Base-by-base conservation (phyloP, 2,888 invertebrate genomes). In the Xylocampa areola region DNA sequence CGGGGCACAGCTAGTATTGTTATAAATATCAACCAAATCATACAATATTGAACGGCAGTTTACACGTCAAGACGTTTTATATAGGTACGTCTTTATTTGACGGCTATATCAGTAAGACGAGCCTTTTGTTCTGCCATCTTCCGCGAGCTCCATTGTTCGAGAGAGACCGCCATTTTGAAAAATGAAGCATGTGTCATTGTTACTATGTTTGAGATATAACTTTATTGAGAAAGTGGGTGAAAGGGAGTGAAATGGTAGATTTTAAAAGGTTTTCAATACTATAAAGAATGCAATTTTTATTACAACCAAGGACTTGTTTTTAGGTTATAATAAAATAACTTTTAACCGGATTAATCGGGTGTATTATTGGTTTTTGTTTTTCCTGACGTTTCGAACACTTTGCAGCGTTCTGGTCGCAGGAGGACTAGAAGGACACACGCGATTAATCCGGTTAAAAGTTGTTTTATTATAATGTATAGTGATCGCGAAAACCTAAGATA, bases 131-230 rank as follows among this genome's bases (percentile, higher is more conserved):
- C 53, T 40, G 7, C 17, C 37, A 32, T 32, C 72, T 64, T 57
- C 64, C 53, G 43, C 50, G 19, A 47, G 54, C 29, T 16, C 59
- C 8, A 58, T 73, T 75, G 75, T 73, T 65, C 47, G 11, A 53
- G 50, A 58, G 64, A 61, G 61, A 48, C 68, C 39, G 59, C 57
- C 67, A 60, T 60, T 25, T 51, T 64, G 64, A 73, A 73, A 73
- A 71, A 68, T 71, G 60, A 71, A 64, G 58, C 50, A 47, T 61
- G 44, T 58, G 36, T 44, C 43, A 41, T 43, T 32, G 54, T 27
- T 57, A 29, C 53, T 25, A 10, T 25, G 32, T 44, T 36, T 35
- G 35, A 45, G 40, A 47, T 59, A 27, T 35, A 13, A 27, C 29
- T 36, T 0, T 49, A 43, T 48, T 51, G 23, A 21, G 16, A 33